Evolutionary conservation across 1,140 invertebrate species (phyloP).

Genomic region (Sycobia sp.): DNA sequence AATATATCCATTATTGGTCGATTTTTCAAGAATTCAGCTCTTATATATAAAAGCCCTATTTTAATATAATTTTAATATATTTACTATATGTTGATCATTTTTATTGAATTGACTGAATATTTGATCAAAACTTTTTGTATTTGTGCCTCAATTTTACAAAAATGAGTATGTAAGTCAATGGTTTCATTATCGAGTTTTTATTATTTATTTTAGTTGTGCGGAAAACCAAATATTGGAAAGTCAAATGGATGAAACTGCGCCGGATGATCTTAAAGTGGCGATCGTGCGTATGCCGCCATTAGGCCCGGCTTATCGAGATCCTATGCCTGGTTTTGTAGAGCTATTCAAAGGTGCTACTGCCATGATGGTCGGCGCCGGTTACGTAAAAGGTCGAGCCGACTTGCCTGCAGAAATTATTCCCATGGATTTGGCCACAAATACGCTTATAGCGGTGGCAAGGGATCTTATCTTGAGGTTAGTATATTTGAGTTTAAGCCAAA

Average conservation of each 20-base stretch:
- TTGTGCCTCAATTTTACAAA: too few relatives aligned
- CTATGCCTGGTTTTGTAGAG: conserved; percentile 48
- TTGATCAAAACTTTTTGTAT: too few relatives aligned
- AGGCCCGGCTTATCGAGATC: conserved; percentile 46
- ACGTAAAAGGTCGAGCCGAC: conserved; percentile 37
- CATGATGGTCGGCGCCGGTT: conserved; percentile 48
- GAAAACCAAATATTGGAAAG: conserved; percentile 33
- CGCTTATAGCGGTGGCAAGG: conserved; percentile 47
- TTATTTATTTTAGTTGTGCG: too few relatives aligned
- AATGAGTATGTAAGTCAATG: not conserved
- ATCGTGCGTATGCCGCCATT: conserved; percentile 43
- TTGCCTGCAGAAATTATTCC: conserved; percentile 46
- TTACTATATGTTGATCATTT: too few relatives aligned
- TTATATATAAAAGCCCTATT: too few relatives aligned
- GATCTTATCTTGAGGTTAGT: conserved; percentile 40
- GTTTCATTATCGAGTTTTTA: too few relatives aligned
- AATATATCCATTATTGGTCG: too few relatives aligned
- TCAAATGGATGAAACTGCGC: conserved; percentile 31
- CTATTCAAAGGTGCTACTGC: conserved; percentile 44
- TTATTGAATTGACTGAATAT: too few relatives aligned
- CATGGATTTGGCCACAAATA: conserved; percentile 45
- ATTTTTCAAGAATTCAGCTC: too few relatives aligned
- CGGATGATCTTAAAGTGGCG: conserved; percentile 37
- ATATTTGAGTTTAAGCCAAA: not conserved
- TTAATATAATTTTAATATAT: too few relatives aligned